These are phyloP conservation scores for Apteryx owenii DNA, from an alignment of 2,113 vertebrate genomes.

Conservation along the genomic window DNA sequence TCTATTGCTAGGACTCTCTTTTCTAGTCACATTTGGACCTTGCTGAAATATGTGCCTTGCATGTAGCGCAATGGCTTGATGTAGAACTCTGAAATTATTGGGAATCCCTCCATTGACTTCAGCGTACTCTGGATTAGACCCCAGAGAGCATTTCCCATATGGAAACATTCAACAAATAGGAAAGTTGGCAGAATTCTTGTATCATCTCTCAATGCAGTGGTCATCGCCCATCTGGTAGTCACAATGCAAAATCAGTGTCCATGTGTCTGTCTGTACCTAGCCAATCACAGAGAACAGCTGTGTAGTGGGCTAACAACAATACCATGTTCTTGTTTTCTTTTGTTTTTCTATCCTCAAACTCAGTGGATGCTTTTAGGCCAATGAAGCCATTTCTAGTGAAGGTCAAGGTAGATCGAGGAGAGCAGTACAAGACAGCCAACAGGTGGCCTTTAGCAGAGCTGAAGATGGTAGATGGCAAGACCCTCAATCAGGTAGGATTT, in stretches of 20 bases:
- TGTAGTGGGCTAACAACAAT: neutral
- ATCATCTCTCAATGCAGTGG: neutral
- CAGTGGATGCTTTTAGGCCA: neutral
- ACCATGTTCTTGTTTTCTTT: neutral
- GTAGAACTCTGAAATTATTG: neutral
- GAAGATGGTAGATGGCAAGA: conserved; percentile 56
- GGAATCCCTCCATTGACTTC: neutral
- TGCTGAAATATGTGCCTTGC: neutral
- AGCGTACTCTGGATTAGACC: neutral
- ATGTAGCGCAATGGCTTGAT: neutral
- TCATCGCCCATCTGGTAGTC: neutral
- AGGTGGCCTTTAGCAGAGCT: conserved; percentile 51
- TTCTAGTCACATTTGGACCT: neutral
- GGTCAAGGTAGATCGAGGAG: conserved; percentile 29
- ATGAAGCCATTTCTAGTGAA: conserved; percentile 18
- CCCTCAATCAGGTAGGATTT: conserved; percentile 18
- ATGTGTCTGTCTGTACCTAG: neutral
- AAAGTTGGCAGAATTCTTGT: neutral
- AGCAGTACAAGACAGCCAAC: conserved; percentile 13
- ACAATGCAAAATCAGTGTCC: neutral
- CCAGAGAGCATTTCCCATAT: neutral
- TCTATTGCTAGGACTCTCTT: fast-evolving
- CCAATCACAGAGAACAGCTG: neutral
- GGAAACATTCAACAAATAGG: neutral
- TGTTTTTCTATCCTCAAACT: neutral